Conservation (phyloP, 2,888 invertebrate species). For the Epinotia ramella region DNA sequence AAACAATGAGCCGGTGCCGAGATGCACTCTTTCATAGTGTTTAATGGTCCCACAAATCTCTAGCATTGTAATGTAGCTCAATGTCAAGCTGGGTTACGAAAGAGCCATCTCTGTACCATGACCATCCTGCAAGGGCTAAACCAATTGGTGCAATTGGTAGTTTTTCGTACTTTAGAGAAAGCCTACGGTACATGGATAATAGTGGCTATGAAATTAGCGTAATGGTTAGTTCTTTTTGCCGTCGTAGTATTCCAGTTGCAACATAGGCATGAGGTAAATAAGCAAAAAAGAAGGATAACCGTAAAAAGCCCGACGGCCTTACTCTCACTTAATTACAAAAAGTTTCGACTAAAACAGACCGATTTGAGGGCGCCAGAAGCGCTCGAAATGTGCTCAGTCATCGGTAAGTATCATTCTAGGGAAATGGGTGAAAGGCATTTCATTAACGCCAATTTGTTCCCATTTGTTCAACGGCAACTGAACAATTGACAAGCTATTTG, state of each 20-base stretch:
- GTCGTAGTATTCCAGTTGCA: not conserved
- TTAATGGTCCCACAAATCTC: constrained; percentile 56
- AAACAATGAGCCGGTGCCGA: constrained; percentile 51
- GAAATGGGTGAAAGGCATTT: constrained; percentile 70
- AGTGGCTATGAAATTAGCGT: no score
- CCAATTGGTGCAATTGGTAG: not conserved
- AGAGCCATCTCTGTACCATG: constrained; percentile 20
- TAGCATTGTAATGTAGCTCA: constrained; percentile 55
- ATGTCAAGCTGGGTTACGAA: constrained; percentile 46
- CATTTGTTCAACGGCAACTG: constrained; percentile 64
- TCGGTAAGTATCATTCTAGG: constrained; percentile 45
- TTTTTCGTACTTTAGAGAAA: not conserved
- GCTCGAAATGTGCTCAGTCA: constrained; percentile 51
- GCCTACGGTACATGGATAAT: no score
- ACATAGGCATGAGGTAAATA: constrained; percentile 8
- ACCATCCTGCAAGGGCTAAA: not conserved
- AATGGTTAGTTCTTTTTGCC: not conserved
- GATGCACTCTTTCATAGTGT: constrained; percentile 52
- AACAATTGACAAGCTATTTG: constrained; percentile 61
- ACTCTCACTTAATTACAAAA: constrained; percentile 53
- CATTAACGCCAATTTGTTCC: constrained; percentile 68
- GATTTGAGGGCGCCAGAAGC: constrained; percentile 50
- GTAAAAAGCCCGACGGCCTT: constrained; percentile 45
- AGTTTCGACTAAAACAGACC: constrained; percentile 48
- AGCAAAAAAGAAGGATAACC: not conserved